These are phyloP conservation scores for Apoderus coryli DNA, from an alignment of 2,888 invertebrate species.

Conservation along the genomic window DNA sequence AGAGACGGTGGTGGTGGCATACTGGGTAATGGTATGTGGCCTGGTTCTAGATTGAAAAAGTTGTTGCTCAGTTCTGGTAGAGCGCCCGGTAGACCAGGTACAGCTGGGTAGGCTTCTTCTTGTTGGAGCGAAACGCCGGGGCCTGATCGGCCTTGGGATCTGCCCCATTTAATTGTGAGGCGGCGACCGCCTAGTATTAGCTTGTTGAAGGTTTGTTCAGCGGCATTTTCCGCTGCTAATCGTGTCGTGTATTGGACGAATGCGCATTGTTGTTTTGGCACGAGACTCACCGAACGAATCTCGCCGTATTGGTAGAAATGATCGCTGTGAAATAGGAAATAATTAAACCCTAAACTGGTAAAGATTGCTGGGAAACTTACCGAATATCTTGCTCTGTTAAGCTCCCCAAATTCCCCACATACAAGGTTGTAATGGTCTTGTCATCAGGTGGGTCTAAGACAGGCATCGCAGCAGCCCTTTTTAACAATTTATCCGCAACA, in stretches of 20 bases:
- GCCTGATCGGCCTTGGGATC: constrained; percentile 69
- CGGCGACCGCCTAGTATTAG: constrained; percentile 68
- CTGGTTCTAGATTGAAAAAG: constrained; percentile 49
- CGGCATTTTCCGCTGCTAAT: constrained; percentile 81
- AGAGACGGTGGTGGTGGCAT: constrained; percentile 34
- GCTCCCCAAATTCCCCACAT: constrained; percentile 91
- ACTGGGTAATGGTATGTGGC: constrained; percentile 33
- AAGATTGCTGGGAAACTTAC: constrained; percentile 24
- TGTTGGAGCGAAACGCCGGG: constrained; percentile 30
- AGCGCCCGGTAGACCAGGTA: constrained; percentile 63
- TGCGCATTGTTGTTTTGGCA: constrained; percentile 88
- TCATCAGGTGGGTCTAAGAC: constrained; percentile 93
- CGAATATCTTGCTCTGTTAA: constrained; percentile 78
- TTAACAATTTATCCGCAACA: constrained; percentile 85
- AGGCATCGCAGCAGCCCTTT: constrained; percentile 84
- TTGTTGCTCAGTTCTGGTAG: constrained; percentile 50
- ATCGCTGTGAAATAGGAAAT: constrained; percentile 44
- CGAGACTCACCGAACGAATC: constrained; percentile 83
- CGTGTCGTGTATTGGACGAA: constrained; percentile 93
- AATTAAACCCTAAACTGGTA: neutral
- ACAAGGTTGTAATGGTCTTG: constrained; percentile 87
- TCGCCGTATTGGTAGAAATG: constrained; percentile 99
- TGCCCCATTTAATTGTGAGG: constrained; percentile 97
- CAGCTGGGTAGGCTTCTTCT: constrained; percentile 49
- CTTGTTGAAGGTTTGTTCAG: constrained; percentile 92